These are phyloP conservation scores for Rhagologus leucostigma DNA, from an alignment of 2,113 vertebrate species.

Conservation along the genomic window DNA sequence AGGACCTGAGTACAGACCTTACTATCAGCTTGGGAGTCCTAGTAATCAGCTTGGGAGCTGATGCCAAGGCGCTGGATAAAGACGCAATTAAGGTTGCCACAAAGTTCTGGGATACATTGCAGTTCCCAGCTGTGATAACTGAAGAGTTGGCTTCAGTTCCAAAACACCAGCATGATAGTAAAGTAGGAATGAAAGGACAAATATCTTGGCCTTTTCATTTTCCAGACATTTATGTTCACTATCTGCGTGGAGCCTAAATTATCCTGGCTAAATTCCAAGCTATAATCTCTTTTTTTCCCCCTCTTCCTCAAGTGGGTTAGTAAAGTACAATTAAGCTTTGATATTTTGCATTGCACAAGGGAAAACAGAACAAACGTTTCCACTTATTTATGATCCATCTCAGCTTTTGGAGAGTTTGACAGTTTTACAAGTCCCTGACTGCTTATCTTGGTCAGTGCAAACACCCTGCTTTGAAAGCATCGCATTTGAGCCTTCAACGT, in stretches of 20 bases:
- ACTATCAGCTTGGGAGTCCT: background rate
- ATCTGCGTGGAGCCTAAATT: constrained; percentile 17
- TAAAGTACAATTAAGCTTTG: background rate
- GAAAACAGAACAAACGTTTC: constrained; percentile 1
- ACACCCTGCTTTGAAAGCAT: background rate
- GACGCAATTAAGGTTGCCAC: constrained; percentile 6
- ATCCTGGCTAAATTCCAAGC: constrained; percentile 32
- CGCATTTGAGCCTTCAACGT: rapidly evolving
- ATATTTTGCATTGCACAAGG: background rate
- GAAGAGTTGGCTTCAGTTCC: background rate
- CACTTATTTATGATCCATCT: background rate
- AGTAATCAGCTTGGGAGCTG: background rate
- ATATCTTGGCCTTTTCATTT: constrained; percentile 23
- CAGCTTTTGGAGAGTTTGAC: background rate
- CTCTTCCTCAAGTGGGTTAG: background rate
- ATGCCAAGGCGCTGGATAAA: background rate
- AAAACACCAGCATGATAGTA: background rate
- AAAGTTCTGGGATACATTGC: background rate
- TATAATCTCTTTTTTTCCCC: background rate
- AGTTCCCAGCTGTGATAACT: constrained; percentile 16
- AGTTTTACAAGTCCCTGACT: background rate
- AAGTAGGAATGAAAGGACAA: constrained; percentile 30
- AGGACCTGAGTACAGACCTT: background rate
- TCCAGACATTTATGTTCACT: constrained; percentile 13
- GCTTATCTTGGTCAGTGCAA: background rate